phyloP scores from a whole-genome alignment of 2,888 invertebrate species.

The Drosophila mimica region DNA sequence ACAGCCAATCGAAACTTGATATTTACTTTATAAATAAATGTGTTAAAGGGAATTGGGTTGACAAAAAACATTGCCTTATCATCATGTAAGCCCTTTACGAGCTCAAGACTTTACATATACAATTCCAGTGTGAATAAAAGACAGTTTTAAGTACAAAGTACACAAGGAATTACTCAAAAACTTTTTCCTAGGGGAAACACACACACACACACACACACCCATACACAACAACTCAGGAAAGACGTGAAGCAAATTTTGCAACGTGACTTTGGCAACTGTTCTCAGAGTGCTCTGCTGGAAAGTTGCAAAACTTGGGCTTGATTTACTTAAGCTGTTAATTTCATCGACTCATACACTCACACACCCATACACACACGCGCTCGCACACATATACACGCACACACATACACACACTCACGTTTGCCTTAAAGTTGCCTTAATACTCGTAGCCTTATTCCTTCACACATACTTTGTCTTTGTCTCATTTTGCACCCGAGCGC shows the following conservation, averaged over 20 bases:
- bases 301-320: conserved; percentile 53
- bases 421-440: conserved; percentile 45
- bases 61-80: background rate
- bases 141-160: conserved; percentile 19
- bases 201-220: background rate
- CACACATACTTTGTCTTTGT: conserved; percentile 14
- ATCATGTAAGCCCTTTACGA: conserved; percentile 9
- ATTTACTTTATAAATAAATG: background rate
- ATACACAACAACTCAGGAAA: conserved; percentile 11
- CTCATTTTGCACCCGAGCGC: conserved; percentile 48
- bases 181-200: conserved; percentile 9
- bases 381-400: conserved; percentile 7
- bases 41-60: background rate
- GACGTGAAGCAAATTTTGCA: conserved; percentile 45
- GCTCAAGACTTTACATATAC: background rate
- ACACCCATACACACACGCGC: conserved; percentile 12
- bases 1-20: background rate
- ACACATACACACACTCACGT: conserved; percentile 9
- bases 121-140: conserved; percentile 13
- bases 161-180: conserved; percentile 20
- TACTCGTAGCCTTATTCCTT: conserved; percentile 39
- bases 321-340: conserved; percentile 58
- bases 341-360: conserved; percentile 34
- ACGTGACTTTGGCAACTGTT: conserved; percentile 52
- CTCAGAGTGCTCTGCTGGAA: conserved; percentile 23